Evolutionary conservation across 1,140 invertebrate species (phyloP), one percentile per base, ranked within the genome.

Genomic region (Zelostemma sp.): DNA sequence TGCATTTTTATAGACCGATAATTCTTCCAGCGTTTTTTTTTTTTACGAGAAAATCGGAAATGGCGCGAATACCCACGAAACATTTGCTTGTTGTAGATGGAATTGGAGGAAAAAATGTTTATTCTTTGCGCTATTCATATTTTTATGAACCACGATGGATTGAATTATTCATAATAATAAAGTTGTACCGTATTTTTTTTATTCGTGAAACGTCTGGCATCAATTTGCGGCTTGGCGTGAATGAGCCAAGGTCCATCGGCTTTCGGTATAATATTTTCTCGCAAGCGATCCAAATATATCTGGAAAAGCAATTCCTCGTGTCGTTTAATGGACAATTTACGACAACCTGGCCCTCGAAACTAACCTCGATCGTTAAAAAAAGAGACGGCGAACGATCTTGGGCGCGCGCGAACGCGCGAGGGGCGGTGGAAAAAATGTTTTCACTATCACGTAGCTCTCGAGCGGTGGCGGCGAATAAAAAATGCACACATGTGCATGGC

Each of bases 261-360:
- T 6, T 43, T 43, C 8, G 1, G 8, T 43, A n/a, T n/a, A 43
- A 43, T 17, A 43, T 43, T 43, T 43, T 43, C 41, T 43, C 41
- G 41, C 41, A 17, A 43, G 14, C 41, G 41, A 43, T 43, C 14
- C 41, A 12, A 16, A 16, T 43, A 43, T 16, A 43, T 1, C n/a
- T 16, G 41, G n/a, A n/a, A n/a, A 58, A 58, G 41, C 55, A n/a
- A 8, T 19, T 18, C 19, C 47, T 57, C 54, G 61, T 53, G 31
- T 48, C 55, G 33, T 14, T 51, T 59, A 66, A 66, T 58, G 56
- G 49, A 9, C 45, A 49, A 58, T 65, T 65, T 53, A 57, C 41
- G 55, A 40, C 31, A 19, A 47, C 9, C 16, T 40, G 12, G 17
- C n/a, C 41, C 41, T 15, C 41, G 41, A 16, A 43, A 1, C 25